Base-by-base conservation (phyloP, 1,140 invertebrate genomes). In the Harlomillsia oculata region DNA sequence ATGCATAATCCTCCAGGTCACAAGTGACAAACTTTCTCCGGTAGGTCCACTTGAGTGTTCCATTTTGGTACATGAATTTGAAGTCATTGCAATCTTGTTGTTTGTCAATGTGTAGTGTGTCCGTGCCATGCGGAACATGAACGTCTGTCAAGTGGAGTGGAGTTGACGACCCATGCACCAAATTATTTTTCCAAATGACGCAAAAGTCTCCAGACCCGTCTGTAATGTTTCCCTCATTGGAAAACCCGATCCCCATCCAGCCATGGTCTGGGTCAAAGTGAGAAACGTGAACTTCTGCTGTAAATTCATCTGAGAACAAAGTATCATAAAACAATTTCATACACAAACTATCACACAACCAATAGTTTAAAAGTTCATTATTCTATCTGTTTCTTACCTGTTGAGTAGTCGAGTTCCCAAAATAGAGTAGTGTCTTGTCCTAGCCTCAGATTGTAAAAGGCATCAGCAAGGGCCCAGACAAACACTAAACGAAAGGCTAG, bases 21-120 rank as follows among this genome's bases (percentile, higher is more conserved):
- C 94, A 97, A 5, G 93, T 97, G 61, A 93, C 85, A 67, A 96
- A 95, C 68, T 83, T 80, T 52, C 91, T 76, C 3, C 79, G 74
- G 67, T 90, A 95, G 1, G 81, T 78, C 67, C 92, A 78, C 64
- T 79, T 82, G 16, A 79, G 75, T 56, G 80, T 76, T 30, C 76
- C 72, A 58, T 77, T 73, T 59, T 67, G 69, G 60, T 71, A 75
- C 62, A 67, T 5, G 46, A 80, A 77, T 32, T 77, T 74, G 65
- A 87, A 86, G 23, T 79, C 72, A 13, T 80, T 69, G 66, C 90
- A 96, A 68, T 96, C 81, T 71, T 97, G 89, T 30, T 84, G 78
- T 1, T 72, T 14, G 37, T 65, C 63, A 11, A 34, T 26, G 62
- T 26, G 62, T 50, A 45, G 65, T 39, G n/a, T 39, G 9, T 5